Percentiles rank a stretch among this genome's conserved stretches.
Evolutionary conservation across 2,113 vertebrate species (phyloP).

Genomic region (Nannospalax galili): DNA sequence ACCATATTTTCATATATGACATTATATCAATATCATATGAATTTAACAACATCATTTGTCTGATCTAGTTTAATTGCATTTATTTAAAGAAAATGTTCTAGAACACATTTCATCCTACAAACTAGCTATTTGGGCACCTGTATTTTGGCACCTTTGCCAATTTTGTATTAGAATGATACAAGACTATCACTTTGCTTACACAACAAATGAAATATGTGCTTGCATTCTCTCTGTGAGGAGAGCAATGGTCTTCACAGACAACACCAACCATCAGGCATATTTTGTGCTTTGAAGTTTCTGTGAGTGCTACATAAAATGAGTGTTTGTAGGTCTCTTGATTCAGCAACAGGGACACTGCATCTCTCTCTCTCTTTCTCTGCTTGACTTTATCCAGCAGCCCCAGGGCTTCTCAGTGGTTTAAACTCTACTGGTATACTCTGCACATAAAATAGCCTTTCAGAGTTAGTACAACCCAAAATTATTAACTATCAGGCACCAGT

Average conservation of each 20-base stretch:
- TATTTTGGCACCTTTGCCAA: neutral
- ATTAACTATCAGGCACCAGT: neutral
- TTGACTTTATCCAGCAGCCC: neutral
- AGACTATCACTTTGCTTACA: neutral
- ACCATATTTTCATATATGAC: neutral
- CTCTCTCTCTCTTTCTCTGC: neutral
- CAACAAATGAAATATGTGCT: neutral
- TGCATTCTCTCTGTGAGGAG: neutral
- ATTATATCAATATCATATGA: neutral
- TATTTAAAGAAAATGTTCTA: neutral
- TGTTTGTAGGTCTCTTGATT: neutral
- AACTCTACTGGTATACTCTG: neutral
- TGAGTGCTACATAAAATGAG: neutral
- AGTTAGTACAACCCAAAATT: neutral
- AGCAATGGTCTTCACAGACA: neutral
- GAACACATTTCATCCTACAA: neutral
- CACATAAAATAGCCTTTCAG: neutral
- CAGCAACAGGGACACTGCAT: neutral
- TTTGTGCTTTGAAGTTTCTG: neutral
- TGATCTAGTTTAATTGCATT: neutral
- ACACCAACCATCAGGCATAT: neutral
- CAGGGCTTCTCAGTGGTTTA: neutral
- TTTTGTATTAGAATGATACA: neutral
- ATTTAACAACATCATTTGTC: neutral
- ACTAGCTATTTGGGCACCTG: neutral